Percentiles rank a stretch among this genome's conserved stretches.
phyloP scores from a whole-genome alignment of 1,140 invertebrate species.

The Drosophila parabipectinata region DNA sequence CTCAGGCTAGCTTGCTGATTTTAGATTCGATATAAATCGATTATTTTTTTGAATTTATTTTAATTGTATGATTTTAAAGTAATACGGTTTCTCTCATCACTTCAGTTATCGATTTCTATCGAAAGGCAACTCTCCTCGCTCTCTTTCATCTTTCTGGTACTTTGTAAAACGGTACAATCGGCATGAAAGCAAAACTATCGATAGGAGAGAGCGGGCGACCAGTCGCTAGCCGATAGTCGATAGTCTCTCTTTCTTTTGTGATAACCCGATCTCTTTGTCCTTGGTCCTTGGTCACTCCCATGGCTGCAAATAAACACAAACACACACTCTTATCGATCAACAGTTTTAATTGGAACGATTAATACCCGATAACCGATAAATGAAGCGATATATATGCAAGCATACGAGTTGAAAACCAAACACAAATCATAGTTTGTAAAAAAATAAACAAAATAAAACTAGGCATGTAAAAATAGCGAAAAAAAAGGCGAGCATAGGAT shows the following conservation, averaged over 20 bases:
- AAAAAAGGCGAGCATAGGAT: conserved; percentile 13
- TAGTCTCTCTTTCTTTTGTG: conserved; percentile 46
- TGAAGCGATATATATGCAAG: conserved; percentile 20
- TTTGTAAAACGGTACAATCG: conserved; percentile 25
- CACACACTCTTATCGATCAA: conserved; percentile 12
- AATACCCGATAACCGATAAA: conserved; percentile 29
- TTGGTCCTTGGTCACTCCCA: not conserved
- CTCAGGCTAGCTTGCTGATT: not conserved
- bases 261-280: conserved; percentile 18
- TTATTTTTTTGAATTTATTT: not conserved
- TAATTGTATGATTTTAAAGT: not conserved
- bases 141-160: conserved; percentile 7
- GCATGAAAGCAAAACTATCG: not conserved
- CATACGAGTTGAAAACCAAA: conserved; percentile 56
- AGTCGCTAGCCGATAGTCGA: conserved; percentile 17
- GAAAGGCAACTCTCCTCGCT: conserved; percentile 9
- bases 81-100: not conserved
- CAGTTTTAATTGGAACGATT: conserved; percentile 43
- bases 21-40: not conserved
- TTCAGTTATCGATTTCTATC: not conserved
- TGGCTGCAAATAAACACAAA: not conserved
- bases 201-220: conserved; percentile 20
- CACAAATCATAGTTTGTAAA: conserved; percentile 70
- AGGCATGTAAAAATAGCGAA: conserved; percentile 66
- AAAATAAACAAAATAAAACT: conserved; percentile 14